These are phyloP conservation scores for Mastacembelus armatus DNA, from an alignment of 2,797 vertebrate species.

Conservation along the genomic window DNA sequence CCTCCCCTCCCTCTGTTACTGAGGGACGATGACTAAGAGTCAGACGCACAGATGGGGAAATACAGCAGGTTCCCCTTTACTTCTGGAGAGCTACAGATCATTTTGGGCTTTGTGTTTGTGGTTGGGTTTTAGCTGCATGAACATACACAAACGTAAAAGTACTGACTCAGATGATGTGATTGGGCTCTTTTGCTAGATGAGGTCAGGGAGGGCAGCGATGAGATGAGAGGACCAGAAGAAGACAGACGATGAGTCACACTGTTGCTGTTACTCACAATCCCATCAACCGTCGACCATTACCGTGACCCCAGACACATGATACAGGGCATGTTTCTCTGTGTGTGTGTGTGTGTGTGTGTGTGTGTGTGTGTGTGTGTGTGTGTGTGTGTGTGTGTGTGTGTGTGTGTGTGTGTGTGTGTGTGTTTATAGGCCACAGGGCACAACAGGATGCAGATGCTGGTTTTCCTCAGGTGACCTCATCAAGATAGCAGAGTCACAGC, in stretches of 20 bases:
- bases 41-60: slow-evolving; percentile 31
- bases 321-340: slow-evolving; percentile 16
- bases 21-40: slow-evolving; percentile 71
- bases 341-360: slow-evolving; percentile 23
- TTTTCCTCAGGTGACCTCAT: slow-evolving; percentile 58
- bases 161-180: slow-evolving; percentile 54
- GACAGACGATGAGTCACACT: slow-evolving; percentile 68
- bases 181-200: slow-evolving; percentile 32
- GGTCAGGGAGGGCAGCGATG: slow-evolving; percentile 29
- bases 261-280: slow-evolving; percentile 56
- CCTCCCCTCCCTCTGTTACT: slow-evolving; percentile 60
- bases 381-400: slow-evolving; percentile 25
- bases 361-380: slow-evolving; percentile 24
- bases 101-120: slow-evolving; percentile 21
- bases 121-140: slow-evolving; percentile 15
- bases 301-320: slow-evolving; percentile 47
- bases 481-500: slow-evolving; percentile 30
- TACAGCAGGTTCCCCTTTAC: slow-evolving; percentile 31
- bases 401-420: slow-evolving; percentile 27
- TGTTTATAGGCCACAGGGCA: slow-evolving; percentile 24
- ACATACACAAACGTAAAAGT: slow-evolving; percentile 32
- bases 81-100: slow-evolving; percentile 29
- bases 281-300: slow-evolving; percentile 40
- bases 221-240: slow-evolving; percentile 50
- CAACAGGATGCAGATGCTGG: slow-evolving; percentile 29